Evolutionary conservation across 2,113 vertebrate genomes (phyloP).

Genomic region (Motacilla alba): DNA sequence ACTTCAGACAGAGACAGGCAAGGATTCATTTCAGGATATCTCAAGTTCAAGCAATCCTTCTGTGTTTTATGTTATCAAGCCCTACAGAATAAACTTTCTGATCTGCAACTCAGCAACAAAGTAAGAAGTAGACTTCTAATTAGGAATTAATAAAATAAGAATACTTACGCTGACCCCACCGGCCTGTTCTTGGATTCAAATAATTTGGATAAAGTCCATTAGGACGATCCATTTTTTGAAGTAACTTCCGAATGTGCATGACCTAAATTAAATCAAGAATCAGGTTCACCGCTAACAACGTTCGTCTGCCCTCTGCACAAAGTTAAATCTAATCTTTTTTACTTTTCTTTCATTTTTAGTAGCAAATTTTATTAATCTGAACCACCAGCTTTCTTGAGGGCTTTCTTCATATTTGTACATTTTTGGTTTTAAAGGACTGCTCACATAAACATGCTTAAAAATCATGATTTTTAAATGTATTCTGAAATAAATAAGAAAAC

Average conservation of each 20-base stretch:
- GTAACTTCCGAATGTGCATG: conserved; percentile 95
- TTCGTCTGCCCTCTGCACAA: not conserved
- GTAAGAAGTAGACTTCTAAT: not conserved
- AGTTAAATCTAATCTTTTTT: not conserved
- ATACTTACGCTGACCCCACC: conserved; percentile 98
- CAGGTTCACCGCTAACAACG: not conserved
- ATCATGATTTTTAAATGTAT: not conserved
- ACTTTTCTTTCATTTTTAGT: not conserved
- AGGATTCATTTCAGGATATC: not conserved
- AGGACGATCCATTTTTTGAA: conserved; percentile 98
- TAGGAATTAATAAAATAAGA: conserved; percentile 4
- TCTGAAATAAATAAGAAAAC: not conserved
- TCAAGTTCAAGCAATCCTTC: not conserved
- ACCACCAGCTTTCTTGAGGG: not conserved
- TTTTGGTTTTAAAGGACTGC: not conserved
- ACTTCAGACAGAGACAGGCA: not conserved
- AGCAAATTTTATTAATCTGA: not conserved
- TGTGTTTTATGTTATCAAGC: not conserved
- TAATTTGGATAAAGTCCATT: conserved; percentile 99
- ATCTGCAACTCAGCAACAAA: not conserved
- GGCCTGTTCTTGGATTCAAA: conserved; percentile 95
- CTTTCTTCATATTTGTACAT: not conserved
- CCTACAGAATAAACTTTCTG: not conserved
- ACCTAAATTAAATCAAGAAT: conserved; percentile 80
- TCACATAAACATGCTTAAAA: not conserved